Base-by-base conservation (phyloP, 2,113 vertebrate species). In the Hydrochoerus hydrochaeris region DNA sequence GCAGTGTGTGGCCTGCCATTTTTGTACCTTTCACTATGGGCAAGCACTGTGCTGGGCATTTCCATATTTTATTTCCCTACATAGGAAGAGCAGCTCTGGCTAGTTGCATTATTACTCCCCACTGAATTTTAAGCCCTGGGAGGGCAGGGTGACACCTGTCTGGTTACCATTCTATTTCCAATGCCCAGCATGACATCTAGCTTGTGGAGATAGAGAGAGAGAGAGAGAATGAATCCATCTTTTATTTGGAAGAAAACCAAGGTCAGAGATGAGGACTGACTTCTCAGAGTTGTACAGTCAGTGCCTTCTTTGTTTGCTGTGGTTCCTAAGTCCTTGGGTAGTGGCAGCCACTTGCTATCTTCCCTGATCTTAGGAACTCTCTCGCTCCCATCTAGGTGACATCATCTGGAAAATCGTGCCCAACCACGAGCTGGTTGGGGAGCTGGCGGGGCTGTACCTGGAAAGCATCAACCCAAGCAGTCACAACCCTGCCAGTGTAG, bases 371-470 rank as follows among this genome's bases (percentile, higher is more conserved):
- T 41, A 78, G 90, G 58, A 41, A 16, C 32, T 93, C 95, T 94
- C 81, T 89, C 22, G 5, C 77, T 92, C 57, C 81, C 65, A 81
- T 95, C 77, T 63, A 82, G 99, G 99, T 91, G 99, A 99, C 10
- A 86, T 98, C 71, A 99, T 99, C 97, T 98, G 92, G 69, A 99
- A 98, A 60, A 98, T 99, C 75, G 98, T 99, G 84, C 99, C 99
- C 63, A 99, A 99, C 98, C 98, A 99, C 0, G 98, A 98, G 4
- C 97, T 99, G 88, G 98, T 99, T 0, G 99, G 99, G 98, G 98
- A 99, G 95, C 97, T 99, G 98, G 99, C 99, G 1, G 98, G 98
- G 92, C 98, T 99, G n/a, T 99, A 99, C 98, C 98, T 99, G 96
- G 99, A 99, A 97, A 99, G 98, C 1, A 92, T 99, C 94, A 99